Percentiles rank a stretch among this genome's conserved stretches.
Conservation (phyloP, 92 coral and sea anemone genomes). For the Diadumene lineata region DNA sequence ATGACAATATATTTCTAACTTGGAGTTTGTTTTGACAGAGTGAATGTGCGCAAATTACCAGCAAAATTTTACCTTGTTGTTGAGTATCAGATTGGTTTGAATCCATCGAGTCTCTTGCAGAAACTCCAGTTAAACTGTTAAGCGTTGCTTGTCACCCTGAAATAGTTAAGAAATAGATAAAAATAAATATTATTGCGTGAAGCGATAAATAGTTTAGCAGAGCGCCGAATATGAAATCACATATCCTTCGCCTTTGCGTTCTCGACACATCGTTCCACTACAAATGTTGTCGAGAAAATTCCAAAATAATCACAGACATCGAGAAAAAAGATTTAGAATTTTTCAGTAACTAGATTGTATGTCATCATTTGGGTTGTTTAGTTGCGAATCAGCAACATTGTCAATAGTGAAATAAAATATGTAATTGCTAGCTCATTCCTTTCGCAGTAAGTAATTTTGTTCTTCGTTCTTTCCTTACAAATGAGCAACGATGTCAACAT, state of each 20-base stretch:
- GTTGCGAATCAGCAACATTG: slow-evolving; percentile 25
- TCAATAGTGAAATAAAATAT: slow-evolving; percentile 12
- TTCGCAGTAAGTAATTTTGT: not conserved
- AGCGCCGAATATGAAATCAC: not conserved
- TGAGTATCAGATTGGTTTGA: slow-evolving; percentile 36
- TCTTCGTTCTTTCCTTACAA: slow-evolving; percentile 3
- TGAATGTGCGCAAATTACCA: not conserved
- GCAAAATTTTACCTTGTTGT: slow-evolving; percentile 26
- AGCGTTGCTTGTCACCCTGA: slow-evolving; percentile 30
- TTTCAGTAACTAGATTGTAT: not conserved
- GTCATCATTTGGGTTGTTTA: not conserved
- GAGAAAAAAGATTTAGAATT: slow-evolving; percentile 2
- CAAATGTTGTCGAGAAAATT: not conserved
- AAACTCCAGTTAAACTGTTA: slow-evolving; percentile 6
- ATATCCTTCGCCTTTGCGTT: not conserved
- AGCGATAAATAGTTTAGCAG: slow-evolving; percentile 11
- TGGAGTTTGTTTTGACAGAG: slow-evolving; percentile 12
- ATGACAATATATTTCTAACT: not conserved
- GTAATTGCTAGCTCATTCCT: slow-evolving; percentile 1
- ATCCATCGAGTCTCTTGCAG: slow-evolving; percentile 34
- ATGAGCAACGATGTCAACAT: slow-evolving; percentile 27
- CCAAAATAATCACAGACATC: not conserved
- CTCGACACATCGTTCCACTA: not conserved
- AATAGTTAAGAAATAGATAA: slow-evolving; percentile 10
- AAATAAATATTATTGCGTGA: slow-evolving; percentile 1